phyloP scores from a whole-genome alignment of 1,140 invertebrate genomes.

The Euura lappo region DNA sequence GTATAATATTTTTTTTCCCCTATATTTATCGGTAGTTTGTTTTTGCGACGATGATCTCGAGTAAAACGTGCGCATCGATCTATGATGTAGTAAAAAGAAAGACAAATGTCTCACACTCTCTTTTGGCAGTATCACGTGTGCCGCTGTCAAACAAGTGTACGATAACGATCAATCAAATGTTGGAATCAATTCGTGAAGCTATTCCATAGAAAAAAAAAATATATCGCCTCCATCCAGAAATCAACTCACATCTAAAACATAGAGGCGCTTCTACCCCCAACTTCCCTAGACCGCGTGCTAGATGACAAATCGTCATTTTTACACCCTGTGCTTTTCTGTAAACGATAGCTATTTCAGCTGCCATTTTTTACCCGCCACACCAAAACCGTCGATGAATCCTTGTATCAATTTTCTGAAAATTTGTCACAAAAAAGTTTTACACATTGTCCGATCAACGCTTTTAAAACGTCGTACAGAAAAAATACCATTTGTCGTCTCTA shows the following conservation, averaged over 20 bases:
- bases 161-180: background rate
- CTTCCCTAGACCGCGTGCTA: background rate
- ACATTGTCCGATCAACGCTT: too few relatives aligned
- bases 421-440: background rate
- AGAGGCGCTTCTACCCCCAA: background rate
- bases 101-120: background rate
- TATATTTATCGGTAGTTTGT: background rate
- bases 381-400: background rate
- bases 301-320: constrained; percentile 3
- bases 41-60: background rate
- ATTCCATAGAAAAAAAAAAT: background rate
- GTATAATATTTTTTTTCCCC: too few relatives aligned
- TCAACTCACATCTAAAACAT: background rate
- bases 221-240: background rate
- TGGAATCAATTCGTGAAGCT: background rate
- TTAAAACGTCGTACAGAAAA: too few relatives aligned
- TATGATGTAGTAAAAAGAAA: background rate
- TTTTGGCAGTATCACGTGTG: background rate
- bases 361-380: background rate
- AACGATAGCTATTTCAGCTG: background rate
- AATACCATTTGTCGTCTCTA: too few relatives aligned
- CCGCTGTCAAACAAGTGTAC: background rate
- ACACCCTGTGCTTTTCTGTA: background rate
- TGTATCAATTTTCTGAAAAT: background rate
- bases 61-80: background rate